phyloP scores from a whole-genome alignment of 2,797 vertebrate species.

The Trichosurus vulpecula region DNA sequence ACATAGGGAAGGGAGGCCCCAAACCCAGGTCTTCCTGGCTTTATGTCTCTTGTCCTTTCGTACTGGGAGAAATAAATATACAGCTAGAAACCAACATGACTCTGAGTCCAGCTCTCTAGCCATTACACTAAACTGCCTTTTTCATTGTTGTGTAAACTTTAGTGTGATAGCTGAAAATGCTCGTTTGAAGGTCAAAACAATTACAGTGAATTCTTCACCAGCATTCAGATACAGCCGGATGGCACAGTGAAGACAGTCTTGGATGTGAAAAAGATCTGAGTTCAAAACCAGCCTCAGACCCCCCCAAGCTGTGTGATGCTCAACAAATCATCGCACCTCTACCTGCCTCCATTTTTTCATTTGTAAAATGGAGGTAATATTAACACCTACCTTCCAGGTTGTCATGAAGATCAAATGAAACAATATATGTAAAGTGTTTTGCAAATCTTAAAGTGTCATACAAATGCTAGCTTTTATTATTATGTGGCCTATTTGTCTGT shows the following conservation, averaged over 20 bases:
- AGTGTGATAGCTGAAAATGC: not conserved
- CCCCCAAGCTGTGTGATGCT: not conserved
- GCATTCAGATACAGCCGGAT: not conserved
- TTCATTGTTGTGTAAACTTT: not conserved
- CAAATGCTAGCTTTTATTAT: not conserved
- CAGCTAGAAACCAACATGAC: not conserved
- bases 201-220: not conserved
- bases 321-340: not conserved
- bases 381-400: not conserved
- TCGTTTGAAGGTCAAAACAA: conserved; percentile 11
- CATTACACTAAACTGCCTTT: not conserved
- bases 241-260: not conserved
- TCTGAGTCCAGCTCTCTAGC: not conserved
- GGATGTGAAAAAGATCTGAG: not conserved
- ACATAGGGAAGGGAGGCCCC: not conserved
- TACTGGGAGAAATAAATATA: not conserved
- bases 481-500: not conserved
- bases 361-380: not conserved
- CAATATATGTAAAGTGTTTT: not conserved
- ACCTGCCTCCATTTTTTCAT: not conserved
- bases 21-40: not conserved
- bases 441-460: not conserved
- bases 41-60: not conserved
- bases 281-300: not conserved
- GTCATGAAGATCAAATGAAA: not conserved